Percentiles rank a stretch among this genome's conserved stretches.
phyloP scores from a whole-genome alignment of 2,888 invertebrate species.

The Chesias legatella region DNA sequence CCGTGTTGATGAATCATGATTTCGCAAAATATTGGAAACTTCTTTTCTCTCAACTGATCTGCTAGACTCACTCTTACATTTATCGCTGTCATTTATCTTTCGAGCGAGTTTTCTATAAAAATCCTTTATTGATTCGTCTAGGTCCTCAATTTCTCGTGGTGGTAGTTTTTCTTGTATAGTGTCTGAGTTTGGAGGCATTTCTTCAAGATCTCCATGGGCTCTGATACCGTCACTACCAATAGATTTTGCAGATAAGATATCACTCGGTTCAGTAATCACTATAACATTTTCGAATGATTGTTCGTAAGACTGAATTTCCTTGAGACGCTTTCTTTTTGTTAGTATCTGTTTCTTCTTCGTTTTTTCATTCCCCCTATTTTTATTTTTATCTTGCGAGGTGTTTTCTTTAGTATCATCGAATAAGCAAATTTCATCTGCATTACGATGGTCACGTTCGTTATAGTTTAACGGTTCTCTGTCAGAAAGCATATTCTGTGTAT shows the following conservation, averaged over 20 bases:
- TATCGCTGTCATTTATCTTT: conserved; percentile 28
- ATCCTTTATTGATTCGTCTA: conserved; percentile 41
- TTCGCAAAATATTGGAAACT: conserved; percentile 2
- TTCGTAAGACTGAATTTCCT: too few species aligned
- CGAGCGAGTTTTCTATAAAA: conserved; percentile 46
- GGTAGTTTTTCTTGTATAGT: conserved; percentile 34
- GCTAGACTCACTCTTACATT: conserved; percentile 10
- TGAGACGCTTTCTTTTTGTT: not conserved
- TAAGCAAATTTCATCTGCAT: conserved; percentile 31
- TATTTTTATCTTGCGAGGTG: conserved; percentile 4
- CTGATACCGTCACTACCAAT: conserved; percentile 55
- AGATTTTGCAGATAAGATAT: conserved; percentile 38
- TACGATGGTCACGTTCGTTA: conserved; percentile 28
- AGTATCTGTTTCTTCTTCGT: conserved; percentile 6
- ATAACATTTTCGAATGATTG: conserved; percentile 1
- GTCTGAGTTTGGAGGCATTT: conserved; percentile 46
- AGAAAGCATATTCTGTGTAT: conserved; percentile 49
- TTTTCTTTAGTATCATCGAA: conserved; percentile 17
- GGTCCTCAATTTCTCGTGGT: conserved; percentile 46
- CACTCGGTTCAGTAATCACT: conserved; percentile 3
- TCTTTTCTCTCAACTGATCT: not conserved
- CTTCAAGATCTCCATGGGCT: conserved; percentile 53
- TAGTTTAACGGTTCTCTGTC: conserved; percentile 40
- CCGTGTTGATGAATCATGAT: not conserved
- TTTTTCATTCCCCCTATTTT: conserved; percentile 2